Conservation (phyloP, 2,113 vertebrate genomes). For the Plestiodon gilberti region DNA sequence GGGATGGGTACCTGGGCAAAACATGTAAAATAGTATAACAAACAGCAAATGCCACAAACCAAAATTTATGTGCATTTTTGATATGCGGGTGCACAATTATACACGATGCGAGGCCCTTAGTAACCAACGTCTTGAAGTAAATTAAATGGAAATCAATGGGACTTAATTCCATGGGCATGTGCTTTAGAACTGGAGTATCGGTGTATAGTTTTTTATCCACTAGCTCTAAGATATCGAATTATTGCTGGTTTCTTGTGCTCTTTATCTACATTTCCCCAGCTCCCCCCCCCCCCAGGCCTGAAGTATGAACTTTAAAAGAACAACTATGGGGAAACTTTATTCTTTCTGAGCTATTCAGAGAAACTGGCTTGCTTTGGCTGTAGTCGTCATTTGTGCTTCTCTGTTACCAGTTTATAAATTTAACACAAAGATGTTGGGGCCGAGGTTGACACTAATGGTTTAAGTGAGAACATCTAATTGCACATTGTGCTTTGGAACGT, state of each 20-base stretch:
- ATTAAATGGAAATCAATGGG: background rate
- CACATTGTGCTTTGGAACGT: background rate
- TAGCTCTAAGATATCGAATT: background rate
- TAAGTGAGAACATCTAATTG: background rate
- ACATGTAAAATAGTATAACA: too few species aligned
- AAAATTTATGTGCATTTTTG: background rate
- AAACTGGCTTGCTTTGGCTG: background rate
- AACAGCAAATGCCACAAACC: background rate
- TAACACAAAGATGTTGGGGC: background rate
- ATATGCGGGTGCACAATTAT: background rate
- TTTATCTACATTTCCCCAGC: background rate
- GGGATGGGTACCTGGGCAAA: background rate
- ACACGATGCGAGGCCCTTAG: background rate
- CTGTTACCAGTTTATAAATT: background rate
- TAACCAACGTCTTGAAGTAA: background rate
- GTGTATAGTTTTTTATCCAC: background rate
- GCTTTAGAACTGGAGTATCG: background rate
- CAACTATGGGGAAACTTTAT: background rate
- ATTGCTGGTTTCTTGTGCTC: background rate
- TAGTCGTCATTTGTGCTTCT: background rate
- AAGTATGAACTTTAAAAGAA: background rate
- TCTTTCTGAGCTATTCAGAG: background rate
- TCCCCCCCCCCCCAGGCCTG: background rate
- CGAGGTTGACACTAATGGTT: background rate
- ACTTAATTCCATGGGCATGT: background rate